phyloP scores from a whole-genome alignment of 2,797 vertebrate species.

The Sebastes trivittatus region DNA sequence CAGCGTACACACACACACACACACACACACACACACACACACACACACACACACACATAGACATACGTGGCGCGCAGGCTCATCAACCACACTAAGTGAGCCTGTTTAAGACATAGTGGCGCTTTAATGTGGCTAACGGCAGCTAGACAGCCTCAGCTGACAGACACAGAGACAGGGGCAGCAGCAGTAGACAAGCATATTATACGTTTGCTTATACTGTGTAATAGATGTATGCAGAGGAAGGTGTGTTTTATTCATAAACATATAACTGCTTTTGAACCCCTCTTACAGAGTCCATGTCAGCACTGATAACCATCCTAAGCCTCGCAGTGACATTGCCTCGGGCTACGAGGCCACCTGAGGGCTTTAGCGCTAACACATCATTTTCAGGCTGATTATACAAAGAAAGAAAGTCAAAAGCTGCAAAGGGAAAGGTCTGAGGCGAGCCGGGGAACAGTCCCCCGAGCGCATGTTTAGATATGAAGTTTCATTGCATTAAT shows the following conservation, averaged over 20 bases:
- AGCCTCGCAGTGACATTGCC: constrained; percentile 78
- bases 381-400: constrained; percentile 74
- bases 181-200: constrained; percentile 49
- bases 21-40: not conserved
- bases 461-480: constrained; percentile 47
- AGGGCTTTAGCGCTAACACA: constrained; percentile 64
- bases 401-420: constrained; percentile 68
- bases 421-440: constrained; percentile 50
- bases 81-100: constrained; percentile 71
- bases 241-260: constrained; percentile 76
- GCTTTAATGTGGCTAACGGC: constrained; percentile 77
- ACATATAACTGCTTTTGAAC: constrained; percentile 75
- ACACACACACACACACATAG: not conserved
- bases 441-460: constrained; percentile 30
- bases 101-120: constrained; percentile 66
- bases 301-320: constrained; percentile 73
- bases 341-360: constrained; percentile 71
- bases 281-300: constrained; percentile 61
- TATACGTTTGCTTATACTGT: constrained; percentile 54
- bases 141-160: constrained; percentile 63
- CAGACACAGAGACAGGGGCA: constrained; percentile 66
- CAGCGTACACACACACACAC: constrained; percentile 27
- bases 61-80: constrained; percentile 37
- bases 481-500: constrained; percentile 61
- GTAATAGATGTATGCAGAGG: constrained; percentile 60